phyloP scores from a whole-genome alignment of 2,888 invertebrate genomes.

The Epinotia ramella region DNA sequence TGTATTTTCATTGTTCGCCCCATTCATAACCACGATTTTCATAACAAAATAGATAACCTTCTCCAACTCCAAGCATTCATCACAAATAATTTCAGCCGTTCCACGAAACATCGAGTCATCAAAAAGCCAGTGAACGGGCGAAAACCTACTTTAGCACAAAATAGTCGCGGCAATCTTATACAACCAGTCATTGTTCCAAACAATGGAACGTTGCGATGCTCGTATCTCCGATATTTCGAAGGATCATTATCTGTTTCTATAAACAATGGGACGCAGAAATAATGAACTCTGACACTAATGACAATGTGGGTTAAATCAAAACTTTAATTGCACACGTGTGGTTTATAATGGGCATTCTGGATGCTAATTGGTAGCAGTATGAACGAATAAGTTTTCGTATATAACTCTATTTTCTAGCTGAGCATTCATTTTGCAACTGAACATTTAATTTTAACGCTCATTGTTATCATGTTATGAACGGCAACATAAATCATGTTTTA shows the following conservation, averaged over 20 bases:
- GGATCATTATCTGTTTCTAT: conserved; percentile 43
- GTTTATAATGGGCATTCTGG: not conserved
- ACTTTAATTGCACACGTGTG: conserved; percentile 41
- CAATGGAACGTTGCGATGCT: conserved; percentile 34
- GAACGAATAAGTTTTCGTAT: not conserved
- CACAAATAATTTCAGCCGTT: conserved; percentile 32
- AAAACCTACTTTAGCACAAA: conserved; percentile 40
- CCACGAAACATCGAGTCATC: conserved; percentile 39
- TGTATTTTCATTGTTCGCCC: not conserved
- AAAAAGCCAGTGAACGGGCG: conserved; percentile 39
- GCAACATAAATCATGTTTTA: too few species aligned
- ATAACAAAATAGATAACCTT: conserved; percentile 10
- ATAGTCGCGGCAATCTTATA: conserved; percentile 41
- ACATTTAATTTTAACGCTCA: not conserved
- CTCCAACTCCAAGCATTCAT: conserved; percentile 10
- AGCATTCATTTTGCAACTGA: not conserved
- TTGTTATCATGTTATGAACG: too few species aligned
- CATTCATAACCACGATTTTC: not conserved
- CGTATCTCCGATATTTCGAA: conserved; percentile 41
- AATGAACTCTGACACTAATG: conserved; percentile 37
- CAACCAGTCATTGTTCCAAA: conserved; percentile 32
- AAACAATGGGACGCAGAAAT: conserved; percentile 40
- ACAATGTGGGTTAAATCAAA: conserved; percentile 31
- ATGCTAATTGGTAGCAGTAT: conserved; percentile 26
- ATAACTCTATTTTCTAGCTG: not conserved